A percentile compares a stretch with the other conserved stretches of the same genome.
These are phyloP conservation scores for Seriola aureovittata DNA, from an alignment of 2,113 vertebrate genomes.

Conservation along the genomic window DNA sequence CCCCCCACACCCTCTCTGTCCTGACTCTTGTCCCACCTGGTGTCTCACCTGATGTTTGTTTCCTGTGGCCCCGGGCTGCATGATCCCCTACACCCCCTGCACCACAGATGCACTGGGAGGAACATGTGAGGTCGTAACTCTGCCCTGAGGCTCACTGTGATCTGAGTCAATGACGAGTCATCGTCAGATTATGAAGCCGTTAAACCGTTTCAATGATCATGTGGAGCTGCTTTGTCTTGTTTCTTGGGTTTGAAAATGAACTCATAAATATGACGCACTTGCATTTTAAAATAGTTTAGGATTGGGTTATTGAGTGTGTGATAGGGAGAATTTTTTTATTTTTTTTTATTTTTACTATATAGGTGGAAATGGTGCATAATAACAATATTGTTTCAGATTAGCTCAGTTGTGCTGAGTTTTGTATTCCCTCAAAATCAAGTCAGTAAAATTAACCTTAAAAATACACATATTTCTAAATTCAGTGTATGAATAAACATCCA, in stretches of 20 bases:
- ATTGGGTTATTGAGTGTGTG: too few species aligned
- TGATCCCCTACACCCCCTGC: slow-evolving; percentile 45
- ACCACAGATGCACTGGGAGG: slow-evolving; percentile 44
- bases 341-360: too few species aligned
- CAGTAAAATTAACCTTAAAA: too few species aligned
- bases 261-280: neutral
- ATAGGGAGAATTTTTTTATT: too few species aligned
- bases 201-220: neutral
- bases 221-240: slow-evolving; percentile 30
- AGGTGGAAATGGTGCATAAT: too few species aligned
- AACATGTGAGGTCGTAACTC: slow-evolving; percentile 40
- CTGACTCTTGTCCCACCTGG: slow-evolving; percentile 57
- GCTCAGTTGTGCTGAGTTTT: too few species aligned
- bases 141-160: slow-evolving; percentile 20
- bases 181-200: slow-evolving; percentile 19
- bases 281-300: too few species aligned
- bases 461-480: too few species aligned
- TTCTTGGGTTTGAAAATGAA: slow-evolving; percentile 25
- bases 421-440: too few species aligned
- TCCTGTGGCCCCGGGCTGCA: slow-evolving; percentile 71
- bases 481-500: too few species aligned
- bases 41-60: slow-evolving; percentile 69
- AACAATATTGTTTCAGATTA: too few species aligned
- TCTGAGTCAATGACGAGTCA: slow-evolving; percentile 5
- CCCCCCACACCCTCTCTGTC: slow-evolving; percentile 42